Conservation (phyloP, 2,113 vertebrate genomes). For the Eretmochelys imbricata region DNA sequence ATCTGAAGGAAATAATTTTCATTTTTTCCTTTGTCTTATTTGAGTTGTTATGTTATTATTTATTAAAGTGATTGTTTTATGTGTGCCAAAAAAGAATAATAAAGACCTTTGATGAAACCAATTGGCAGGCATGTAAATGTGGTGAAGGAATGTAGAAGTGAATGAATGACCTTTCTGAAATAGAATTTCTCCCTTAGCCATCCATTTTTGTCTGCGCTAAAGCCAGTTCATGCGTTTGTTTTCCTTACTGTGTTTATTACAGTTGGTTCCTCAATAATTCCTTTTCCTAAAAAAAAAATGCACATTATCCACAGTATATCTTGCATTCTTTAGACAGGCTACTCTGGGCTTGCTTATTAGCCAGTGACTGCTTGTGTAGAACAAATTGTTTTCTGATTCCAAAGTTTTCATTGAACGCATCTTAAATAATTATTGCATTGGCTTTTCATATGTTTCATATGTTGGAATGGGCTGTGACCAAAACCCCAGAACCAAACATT, state of each 20-base stretch:
- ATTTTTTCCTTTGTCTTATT: neutral
- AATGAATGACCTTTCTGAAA: slow-evolving; percentile 77
- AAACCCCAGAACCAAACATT: neutral
- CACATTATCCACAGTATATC: slow-evolving; percentile 22
- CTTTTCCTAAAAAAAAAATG: slow-evolving; percentile 64
- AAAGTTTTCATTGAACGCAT: neutral
- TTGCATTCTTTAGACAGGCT: neutral
- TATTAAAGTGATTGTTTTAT: slow-evolving; percentile 54
- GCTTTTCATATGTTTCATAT: neutral
- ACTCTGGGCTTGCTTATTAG: neutral
- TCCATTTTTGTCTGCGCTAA: slow-evolving; percentile 21
- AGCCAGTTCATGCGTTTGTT: slow-evolving; percentile 29
- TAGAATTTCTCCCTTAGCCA: slow-evolving; percentile 58
- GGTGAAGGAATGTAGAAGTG: slow-evolving; percentile 71
- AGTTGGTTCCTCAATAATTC: slow-evolving; percentile 26
- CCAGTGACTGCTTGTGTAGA: neutral
- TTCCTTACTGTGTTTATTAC: slow-evolving; percentile 42
- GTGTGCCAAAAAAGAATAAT: slow-evolving; percentile 71
- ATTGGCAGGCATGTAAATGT: slow-evolving; percentile 35
- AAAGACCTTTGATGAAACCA: slow-evolving; percentile 74
- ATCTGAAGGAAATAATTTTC: slow-evolving; percentile 35
- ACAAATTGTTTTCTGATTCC: neutral
- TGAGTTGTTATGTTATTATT: slow-evolving; percentile 63
- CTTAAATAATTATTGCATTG: neutral
- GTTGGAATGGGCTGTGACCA: neutral